phyloP scores from a whole-genome alignment of 2,113 vertebrate species.

The Tursiops truncatus region DNA sequence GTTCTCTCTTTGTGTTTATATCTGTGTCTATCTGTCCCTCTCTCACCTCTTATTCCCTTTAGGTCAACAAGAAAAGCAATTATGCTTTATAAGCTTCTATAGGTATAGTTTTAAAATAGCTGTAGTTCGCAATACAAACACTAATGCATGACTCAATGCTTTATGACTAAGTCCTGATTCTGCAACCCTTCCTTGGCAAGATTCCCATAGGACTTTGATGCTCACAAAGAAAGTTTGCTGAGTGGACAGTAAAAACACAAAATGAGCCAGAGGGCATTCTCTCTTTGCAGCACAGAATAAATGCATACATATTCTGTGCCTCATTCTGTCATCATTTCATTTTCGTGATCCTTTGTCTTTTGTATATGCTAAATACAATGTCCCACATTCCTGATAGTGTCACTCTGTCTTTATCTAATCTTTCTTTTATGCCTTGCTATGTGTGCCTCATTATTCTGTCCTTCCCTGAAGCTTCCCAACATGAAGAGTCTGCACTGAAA shows the following conservation, averaged over 20 bases:
- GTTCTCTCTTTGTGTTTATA: not conserved
- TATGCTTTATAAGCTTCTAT: not conserved
- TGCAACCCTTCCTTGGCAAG: not conserved
- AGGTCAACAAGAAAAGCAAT: not conserved
- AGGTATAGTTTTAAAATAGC: not conserved
- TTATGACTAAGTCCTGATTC: not conserved
- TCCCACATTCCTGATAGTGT: accelerated
- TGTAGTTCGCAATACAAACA: not conserved
- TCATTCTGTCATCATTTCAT: slow-evolving; percentile 48
- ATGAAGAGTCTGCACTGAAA: slow-evolving; percentile 40
- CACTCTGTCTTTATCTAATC: slow-evolving; percentile 44
- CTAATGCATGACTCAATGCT: not conserved
- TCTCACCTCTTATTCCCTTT: not conserved
- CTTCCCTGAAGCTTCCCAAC: slow-evolving; percentile 13
- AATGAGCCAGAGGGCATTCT: not conserved
- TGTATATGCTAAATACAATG: not conserved
- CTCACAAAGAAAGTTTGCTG: not conserved
- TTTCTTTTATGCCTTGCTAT: slow-evolving; percentile 44
- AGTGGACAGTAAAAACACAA: slow-evolving; percentile 1
- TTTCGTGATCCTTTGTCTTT: slow-evolving; percentile 8
- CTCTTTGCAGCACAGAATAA: slow-evolving; percentile 23
- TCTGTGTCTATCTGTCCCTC: not conserved
- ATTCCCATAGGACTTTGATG: not conserved
- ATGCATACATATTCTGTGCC: not conserved
- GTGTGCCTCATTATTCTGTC: slow-evolving; percentile 52